Evolutionary conservation across 2,888 invertebrate species (phyloP).

Genomic region (Nineta flava): DNA sequence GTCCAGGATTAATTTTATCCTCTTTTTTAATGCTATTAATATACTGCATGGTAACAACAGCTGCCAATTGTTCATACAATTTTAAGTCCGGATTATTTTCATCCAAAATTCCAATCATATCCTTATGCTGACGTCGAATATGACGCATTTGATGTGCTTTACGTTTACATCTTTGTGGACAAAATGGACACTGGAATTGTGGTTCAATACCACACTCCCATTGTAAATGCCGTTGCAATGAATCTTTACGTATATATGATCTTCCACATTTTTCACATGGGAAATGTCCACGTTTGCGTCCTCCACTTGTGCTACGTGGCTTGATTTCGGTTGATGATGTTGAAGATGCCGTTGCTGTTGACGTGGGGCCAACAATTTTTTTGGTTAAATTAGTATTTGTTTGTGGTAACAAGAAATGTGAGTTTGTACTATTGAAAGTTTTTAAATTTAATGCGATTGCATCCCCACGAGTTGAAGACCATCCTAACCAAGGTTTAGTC

Average conservation of each 20-base stretch:
- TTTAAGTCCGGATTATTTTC: slow-evolving; percentile 27
- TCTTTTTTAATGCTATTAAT: background rate
- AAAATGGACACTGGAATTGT: slow-evolving; percentile 52
- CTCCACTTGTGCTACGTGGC: slow-evolving; percentile 14
- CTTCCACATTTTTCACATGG: slow-evolving; percentile 57
- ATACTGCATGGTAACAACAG: background rate
- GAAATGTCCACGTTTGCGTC: slow-evolving; percentile 29
- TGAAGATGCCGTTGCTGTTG: slow-evolving; percentile 7
- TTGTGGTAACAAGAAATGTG: slow-evolving; percentile 10
- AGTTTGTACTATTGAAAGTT: background rate
- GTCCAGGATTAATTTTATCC: background rate
- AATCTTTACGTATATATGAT: slow-evolving; percentile 61
- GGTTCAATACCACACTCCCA: slow-evolving; percentile 62
- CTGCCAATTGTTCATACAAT: slow-evolving; percentile 5
- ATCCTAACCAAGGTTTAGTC: slow-evolving; percentile 13
- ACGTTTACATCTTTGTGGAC: slow-evolving; percentile 49
- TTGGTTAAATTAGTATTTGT: slow-evolving; percentile 16
- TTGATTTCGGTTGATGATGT: slow-evolving; percentile 8
- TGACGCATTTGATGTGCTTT: slow-evolving; percentile 42
- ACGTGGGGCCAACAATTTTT: slow-evolving; percentile 5
- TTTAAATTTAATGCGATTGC: slow-evolving; percentile 6
- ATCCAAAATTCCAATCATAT: slow-evolving; percentile 31
- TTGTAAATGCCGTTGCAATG: slow-evolving; percentile 59
- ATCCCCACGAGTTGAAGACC: slow-evolving; percentile 10
- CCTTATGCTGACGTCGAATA: slow-evolving; percentile 34